Evolutionary conservation across 2,113 vertebrate species (phyloP).

Genomic region (Pagrus major): DNA sequence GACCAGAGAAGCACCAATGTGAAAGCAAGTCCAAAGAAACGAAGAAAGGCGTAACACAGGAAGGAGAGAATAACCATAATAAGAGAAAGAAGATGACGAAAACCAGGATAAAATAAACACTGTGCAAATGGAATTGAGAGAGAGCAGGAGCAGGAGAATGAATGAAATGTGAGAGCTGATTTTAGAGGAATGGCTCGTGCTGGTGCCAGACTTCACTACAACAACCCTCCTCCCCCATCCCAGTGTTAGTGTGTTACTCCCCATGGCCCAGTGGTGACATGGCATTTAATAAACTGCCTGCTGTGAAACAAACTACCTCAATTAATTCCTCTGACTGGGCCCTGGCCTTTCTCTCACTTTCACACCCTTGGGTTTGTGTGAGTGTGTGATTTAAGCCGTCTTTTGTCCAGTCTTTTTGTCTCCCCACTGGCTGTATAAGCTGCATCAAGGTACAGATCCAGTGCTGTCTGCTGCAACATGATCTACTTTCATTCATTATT

Average conservation of each 20-base stretch:
- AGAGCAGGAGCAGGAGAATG: slow-evolving; percentile 55
- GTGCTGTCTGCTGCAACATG: slow-evolving; percentile 20
- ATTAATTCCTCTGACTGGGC: slow-evolving; percentile 83
- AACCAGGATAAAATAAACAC: background rate
- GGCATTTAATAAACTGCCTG: slow-evolving; percentile 86
- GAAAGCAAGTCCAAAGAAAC: background rate
- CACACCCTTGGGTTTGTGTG: slow-evolving; percentile 65
- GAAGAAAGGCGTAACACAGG: background rate
- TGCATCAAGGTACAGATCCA: slow-evolving; percentile 35
- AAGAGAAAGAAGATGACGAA: background rate
- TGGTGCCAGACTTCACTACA: slow-evolving; percentile 40
- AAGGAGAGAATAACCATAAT: background rate
- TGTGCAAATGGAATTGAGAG: slow-evolving; percentile 16
- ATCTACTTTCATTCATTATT: slow-evolving; percentile 63
- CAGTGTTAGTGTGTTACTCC: slow-evolving; percentile 77
- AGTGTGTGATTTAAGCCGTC: slow-evolving; percentile 66
- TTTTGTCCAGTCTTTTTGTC: slow-evolving; percentile 48
- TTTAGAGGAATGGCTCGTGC: slow-evolving; percentile 49
- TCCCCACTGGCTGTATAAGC: slow-evolving; percentile 45
- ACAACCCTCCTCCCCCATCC: slow-evolving; percentile 2
- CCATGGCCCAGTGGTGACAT: slow-evolving; percentile 83
- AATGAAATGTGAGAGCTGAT: slow-evolving; percentile 63
- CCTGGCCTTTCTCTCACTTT: slow-evolving; percentile 81
- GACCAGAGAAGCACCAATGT: too few species aligned
- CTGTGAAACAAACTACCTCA: slow-evolving; percentile 87